Conservation (phyloP, 2,888 invertebrate species). For the Drosophila paranaensis region DNA sequence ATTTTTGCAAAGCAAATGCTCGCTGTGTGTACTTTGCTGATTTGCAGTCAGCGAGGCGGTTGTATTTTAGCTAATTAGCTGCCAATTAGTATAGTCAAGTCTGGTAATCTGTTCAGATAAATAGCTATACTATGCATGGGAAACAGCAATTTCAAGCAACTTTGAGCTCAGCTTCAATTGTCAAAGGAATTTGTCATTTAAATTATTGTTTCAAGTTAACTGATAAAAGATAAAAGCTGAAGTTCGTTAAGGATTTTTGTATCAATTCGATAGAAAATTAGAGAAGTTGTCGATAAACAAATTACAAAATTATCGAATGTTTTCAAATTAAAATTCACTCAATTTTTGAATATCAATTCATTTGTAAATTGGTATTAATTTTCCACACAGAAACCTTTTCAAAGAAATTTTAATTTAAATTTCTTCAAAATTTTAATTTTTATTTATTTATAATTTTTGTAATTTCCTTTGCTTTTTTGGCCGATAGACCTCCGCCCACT, state of each 20-base stretch:
- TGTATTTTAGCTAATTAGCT: slow-evolving; percentile 50
- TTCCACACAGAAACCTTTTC: no score
- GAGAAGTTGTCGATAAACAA: no score
- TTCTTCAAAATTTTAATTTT: no score
- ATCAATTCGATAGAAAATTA: no score
- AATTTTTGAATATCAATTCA: no score
- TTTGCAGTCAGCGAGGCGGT: slow-evolving; percentile 33
- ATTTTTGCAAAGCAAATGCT: slow-evolving; percentile 20
- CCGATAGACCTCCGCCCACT: no score
- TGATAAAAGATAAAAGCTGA: background rate
- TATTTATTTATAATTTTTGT: no score
- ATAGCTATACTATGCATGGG: background rate
- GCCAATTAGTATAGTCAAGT: slow-evolving; percentile 52
- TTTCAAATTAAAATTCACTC: no score
- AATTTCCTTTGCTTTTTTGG: no score
- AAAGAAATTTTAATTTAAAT: no score
- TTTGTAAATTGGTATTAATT: no score
- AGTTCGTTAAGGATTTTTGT: background rate
- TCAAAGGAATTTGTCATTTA: background rate
- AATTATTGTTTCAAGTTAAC: background rate
- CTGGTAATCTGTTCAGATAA: slow-evolving; percentile 10
- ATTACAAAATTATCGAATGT: no score
- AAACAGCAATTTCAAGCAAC: background rate
- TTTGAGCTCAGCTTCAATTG: background rate
- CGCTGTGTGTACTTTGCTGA: slow-evolving; percentile 39